phyloP scores from a whole-genome alignment of 2,113 vertebrate species.

The Notarius quadriscutis region DNA sequence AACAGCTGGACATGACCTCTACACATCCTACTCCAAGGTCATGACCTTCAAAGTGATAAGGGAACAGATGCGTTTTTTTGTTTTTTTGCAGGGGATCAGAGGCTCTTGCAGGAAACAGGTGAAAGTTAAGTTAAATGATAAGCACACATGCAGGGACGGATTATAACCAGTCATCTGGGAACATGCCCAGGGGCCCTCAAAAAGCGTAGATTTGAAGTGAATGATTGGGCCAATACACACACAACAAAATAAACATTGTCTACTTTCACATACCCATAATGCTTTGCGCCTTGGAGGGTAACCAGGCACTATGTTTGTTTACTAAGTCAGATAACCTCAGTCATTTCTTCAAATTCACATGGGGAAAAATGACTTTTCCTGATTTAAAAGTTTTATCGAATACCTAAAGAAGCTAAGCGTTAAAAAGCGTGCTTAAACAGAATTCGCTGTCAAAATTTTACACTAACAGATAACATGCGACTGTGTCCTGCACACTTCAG shows the following conservation, averaged over 20 bases:
- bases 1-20: slow-evolving; percentile 29
- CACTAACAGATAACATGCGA: too few relatives aligned
- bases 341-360: too few relatives aligned
- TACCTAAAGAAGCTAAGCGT: too few relatives aligned
- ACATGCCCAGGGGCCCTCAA: background rate
- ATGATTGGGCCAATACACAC: background rate
- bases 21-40: slow-evolving; percentile 19
- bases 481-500: too few relatives aligned
- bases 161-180: background rate
- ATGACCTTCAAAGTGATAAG: slow-evolving; percentile 25
- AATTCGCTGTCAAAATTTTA: too few relatives aligned
- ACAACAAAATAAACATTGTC: background rate
- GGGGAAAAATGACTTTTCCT: too few relatives aligned
- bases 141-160: background rate
- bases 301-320: too few relatives aligned
- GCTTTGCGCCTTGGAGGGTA: too few relatives aligned
- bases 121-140: slow-evolving; percentile 3
- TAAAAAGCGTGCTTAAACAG: too few relatives aligned
- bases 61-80: slow-evolving; percentile 38
- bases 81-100: slow-evolving; percentile 1
- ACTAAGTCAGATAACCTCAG: too few relatives aligned
- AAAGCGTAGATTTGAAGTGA: background rate
- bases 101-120: slow-evolving; percentile 20
- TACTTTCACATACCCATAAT: too few relatives aligned
- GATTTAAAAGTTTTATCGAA: too few relatives aligned